These are phyloP conservation scores for Taphrorychus bicolor DNA, from an alignment of 2,888 invertebrate genomes.

Conservation along the genomic window DNA sequence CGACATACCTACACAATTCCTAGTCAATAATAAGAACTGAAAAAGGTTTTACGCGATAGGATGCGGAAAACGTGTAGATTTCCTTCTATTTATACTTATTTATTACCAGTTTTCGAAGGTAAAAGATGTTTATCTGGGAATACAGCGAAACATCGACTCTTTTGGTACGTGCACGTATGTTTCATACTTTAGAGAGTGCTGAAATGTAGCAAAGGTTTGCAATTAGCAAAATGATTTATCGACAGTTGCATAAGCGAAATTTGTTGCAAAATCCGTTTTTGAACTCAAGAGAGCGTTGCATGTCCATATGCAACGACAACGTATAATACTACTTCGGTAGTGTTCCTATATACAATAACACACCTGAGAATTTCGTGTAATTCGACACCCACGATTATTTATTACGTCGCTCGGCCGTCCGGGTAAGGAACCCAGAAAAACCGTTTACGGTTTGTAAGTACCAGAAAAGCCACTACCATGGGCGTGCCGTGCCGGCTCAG, in stretches of 20 bases:
- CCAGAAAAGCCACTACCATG: neutral
- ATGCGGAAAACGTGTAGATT: slow-evolving; percentile 6
- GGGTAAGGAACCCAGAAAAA: slow-evolving; percentile 31
- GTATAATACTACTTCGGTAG: slow-evolving; percentile 23
- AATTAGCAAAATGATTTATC: slow-evolving; percentile 2
- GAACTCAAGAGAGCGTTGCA: slow-evolving; percentile 14
- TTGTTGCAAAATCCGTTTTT: slow-evolving; percentile 16
- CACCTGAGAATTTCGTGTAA: slow-evolving; percentile 41
- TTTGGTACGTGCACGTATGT: too few species aligned
- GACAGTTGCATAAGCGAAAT: slow-evolving; percentile 4
- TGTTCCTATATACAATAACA: slow-evolving; percentile 26
- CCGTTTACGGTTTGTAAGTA: slow-evolving; percentile 30
- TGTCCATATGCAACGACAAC: neutral
- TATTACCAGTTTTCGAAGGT: neutral
- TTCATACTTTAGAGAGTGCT: too few species aligned
- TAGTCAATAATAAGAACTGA: slow-evolving; percentile 3
- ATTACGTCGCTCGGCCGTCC: slow-evolving; percentile 16
- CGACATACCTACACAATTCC: slow-evolving; percentile 3
- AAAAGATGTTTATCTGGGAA: neutral
- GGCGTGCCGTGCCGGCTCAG: neutral
- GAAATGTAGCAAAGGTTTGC: neutral
- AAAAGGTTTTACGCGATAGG: neutral
- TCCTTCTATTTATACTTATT: neutral
- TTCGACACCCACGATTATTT: slow-evolving; percentile 41
- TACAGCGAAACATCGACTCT: neutral